Conservation (phyloP, 2,888 invertebrate species). For the Eurytoma adleriae region DNA sequence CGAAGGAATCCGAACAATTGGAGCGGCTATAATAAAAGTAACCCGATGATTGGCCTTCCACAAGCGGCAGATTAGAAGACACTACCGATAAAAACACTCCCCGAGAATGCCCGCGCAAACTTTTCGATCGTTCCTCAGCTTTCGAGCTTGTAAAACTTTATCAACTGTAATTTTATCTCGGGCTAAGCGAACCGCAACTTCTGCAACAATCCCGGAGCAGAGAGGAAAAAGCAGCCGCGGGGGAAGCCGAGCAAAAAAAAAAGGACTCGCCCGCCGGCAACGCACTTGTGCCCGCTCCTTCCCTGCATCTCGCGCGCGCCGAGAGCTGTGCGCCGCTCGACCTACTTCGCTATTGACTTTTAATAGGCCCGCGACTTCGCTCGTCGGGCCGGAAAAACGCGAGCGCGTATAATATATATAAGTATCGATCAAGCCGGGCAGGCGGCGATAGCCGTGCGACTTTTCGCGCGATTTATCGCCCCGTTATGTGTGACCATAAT, state of each 20-base stretch:
- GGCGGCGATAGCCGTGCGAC: conserved; percentile 7
- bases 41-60: too few relatives aligned
- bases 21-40: not conserved
- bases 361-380: conserved; percentile 31
- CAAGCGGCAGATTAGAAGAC: too few relatives aligned
- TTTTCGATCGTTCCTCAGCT: too few relatives aligned
- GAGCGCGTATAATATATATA: not conserved
- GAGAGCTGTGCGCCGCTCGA: conserved; percentile 2
- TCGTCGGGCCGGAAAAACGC: conserved; percentile 14
- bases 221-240: too few relatives aligned
- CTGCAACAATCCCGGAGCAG: too few relatives aligned
- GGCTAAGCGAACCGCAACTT: too few relatives aligned
- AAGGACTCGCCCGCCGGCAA: too few relatives aligned
- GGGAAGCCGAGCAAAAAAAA: too few relatives aligned
- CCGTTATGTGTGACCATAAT: conserved; percentile 34
- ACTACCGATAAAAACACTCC: too few relatives aligned
- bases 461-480: conserved; percentile 52
- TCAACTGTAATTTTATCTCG: too few relatives aligned
- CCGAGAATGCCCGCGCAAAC: too few relatives aligned
- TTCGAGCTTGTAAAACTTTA: too few relatives aligned
- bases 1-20: not conserved
- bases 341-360: conserved; percentile 57
- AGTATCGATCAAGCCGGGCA: conserved; percentile 38
- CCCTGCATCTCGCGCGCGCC: not conserved
- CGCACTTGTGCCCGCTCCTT: not conserved